Conservation (phyloP, 2,797 vertebrate genomes). For the Enteromius afrohamiltoni region DNA sequence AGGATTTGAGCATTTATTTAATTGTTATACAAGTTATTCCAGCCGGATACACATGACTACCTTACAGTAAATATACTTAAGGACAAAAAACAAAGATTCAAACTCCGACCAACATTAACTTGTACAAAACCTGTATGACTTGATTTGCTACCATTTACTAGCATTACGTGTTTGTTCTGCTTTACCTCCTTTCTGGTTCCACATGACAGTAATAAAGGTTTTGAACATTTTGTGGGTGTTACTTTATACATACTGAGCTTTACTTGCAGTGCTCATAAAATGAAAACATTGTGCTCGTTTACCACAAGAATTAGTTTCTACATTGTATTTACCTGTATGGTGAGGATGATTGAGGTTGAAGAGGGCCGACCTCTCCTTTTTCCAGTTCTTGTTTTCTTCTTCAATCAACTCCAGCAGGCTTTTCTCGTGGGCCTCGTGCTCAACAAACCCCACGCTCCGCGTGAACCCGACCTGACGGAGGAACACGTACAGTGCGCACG, state of each 20-base stretch:
- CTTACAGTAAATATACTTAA: not conserved
- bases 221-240: too few species aligned
- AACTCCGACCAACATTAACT: not conserved
- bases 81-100: not conserved
- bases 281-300: not conserved
- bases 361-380: conserved; percentile 79
- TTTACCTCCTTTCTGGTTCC: not conserved
- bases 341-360: conserved; percentile 80
- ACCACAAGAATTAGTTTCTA: not conserved
- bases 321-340: conserved; percentile 71
- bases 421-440: not conserved
- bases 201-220: not conserved
- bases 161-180: not conserved
- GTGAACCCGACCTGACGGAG: conserved; percentile 71
- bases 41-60: not conserved
- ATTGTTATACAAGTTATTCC: not conserved
- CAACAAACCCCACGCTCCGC: conserved; percentile 12
- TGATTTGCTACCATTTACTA: not conserved
- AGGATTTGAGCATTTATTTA: not conserved
- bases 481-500: conserved; percentile 75
- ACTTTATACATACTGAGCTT: too few species aligned
- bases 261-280: not conserved
- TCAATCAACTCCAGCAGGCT: conserved; percentile 40
- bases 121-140: not conserved
- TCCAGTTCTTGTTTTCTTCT: conserved; percentile 71